phyloP scores from a whole-genome alignment of 1,140 invertebrate genomes.

The Drosophila sp. region DNA sequence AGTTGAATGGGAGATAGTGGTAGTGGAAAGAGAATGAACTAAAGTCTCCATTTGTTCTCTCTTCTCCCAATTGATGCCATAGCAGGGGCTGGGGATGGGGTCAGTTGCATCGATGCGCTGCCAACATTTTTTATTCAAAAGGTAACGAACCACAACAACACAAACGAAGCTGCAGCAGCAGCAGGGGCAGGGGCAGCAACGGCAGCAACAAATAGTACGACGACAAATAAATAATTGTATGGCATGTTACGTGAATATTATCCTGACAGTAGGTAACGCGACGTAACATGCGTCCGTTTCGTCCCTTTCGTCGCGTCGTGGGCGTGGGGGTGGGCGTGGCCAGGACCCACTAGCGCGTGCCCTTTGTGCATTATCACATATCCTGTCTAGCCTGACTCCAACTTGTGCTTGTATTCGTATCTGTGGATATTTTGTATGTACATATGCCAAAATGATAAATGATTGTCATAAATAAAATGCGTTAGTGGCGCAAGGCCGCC shows the following conservation, averaged over 20 bases:
- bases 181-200: slow-evolving; percentile 20
- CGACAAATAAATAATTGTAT: slow-evolving; percentile 65
- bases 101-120: slow-evolving; percentile 36
- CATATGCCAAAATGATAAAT: slow-evolving; percentile 61
- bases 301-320: no score
- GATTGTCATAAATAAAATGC: slow-evolving; percentile 72
- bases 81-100: background rate
- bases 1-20: no score
- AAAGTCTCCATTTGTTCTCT: slow-evolving; percentile 20
- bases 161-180: slow-evolving; percentile 16
- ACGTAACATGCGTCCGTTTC: slow-evolving; percentile 9
- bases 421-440: background rate
- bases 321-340: background rate
- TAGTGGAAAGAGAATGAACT: background rate
- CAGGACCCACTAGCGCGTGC: slow-evolving; percentile 19
- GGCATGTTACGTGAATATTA: slow-evolving; percentile 40
- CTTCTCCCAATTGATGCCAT: background rate
- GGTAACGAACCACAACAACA: slow-evolving; percentile 25
- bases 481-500: slow-evolving; percentile 54
- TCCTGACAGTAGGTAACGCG: slow-evolving; percentile 33
- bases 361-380: slow-evolving; percentile 67
- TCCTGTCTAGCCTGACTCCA: slow-evolving; percentile 47
- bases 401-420: background rate
- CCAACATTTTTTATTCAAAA: slow-evolving; percentile 58
- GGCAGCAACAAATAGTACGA: slow-evolving; percentile 25